A percentile compares a stretch with the other conserved stretches of the same genome.
Evolutionary conservation across 1,140 invertebrate genomes (phyloP).

Genomic region (Drosophila aff.): DNA sequence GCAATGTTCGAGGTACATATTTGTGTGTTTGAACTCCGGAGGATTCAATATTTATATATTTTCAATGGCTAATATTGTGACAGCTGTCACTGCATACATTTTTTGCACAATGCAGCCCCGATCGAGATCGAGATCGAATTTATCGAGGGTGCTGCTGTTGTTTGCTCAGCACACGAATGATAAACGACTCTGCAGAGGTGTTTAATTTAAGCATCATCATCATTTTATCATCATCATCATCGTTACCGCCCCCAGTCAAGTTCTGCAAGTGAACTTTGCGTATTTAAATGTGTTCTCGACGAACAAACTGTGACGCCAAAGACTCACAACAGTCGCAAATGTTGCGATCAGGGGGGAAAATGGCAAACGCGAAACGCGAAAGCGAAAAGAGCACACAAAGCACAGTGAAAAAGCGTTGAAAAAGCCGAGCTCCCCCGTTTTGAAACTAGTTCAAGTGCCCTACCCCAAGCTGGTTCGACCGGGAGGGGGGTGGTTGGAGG

Average conservation of each 20-base stretch:
- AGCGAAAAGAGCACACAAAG: constrained; percentile 5
- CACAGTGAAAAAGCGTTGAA: constrained; percentile 12
- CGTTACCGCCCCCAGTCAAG: constrained; percentile 10
- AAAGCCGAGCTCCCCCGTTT: constrained; percentile 21
- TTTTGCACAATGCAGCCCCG: constrained; percentile 14
- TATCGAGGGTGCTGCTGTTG: constrained; percentile 7
- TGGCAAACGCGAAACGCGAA: constrained; percentile 24
- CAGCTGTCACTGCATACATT: constrained; percentile 41
- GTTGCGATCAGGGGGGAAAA: constrained; percentile 26
- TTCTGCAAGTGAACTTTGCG: constrained; percentile 35
- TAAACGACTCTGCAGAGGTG: constrained; percentile 9
- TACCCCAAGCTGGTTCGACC: constrained; percentile 55
- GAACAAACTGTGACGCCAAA: constrained; percentile 27
- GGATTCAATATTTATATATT: constrained; percentile 37
- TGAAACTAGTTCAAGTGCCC: constrained; percentile 79
- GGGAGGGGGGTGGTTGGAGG: constrained; percentile 11
- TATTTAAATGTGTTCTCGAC: constrained; percentile 25
- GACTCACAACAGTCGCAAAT: constrained; percentile 26
- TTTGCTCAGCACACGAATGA: constrained; percentile 25
- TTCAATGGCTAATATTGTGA: constrained; percentile 52
- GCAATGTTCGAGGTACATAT: constrained; percentile 4
- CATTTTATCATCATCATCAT: constrained; percentile 5
- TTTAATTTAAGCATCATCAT: constrained; percentile 8
- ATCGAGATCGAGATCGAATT: constrained; percentile 18
- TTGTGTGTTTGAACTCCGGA: constrained; percentile 42